phyloP scores from a whole-genome alignment of 2,888 invertebrate genomes.

The Lapara coniferarum region DNA sequence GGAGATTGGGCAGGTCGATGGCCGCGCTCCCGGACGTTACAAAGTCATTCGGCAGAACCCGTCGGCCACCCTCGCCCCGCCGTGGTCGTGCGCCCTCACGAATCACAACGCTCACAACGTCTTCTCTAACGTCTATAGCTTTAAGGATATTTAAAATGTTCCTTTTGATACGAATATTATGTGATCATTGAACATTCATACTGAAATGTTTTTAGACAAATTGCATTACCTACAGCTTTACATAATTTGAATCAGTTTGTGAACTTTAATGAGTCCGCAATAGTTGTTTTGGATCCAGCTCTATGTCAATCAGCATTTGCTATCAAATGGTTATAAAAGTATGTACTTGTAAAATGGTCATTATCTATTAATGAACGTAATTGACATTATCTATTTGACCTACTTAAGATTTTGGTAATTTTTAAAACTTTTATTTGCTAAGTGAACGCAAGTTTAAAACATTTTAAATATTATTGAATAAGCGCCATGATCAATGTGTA shows the following conservation, averaged over 20 bases:
- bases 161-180: neutral
- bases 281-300: too few species aligned
- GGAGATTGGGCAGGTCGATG: conserved; percentile 84
- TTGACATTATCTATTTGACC: neutral
- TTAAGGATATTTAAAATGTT: conserved; percentile 25
- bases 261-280: too few species aligned
- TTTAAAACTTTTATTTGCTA: neutral
- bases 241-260: too few species aligned
- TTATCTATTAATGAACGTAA: neutral
- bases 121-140: conserved; percentile 16
- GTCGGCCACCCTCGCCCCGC: conserved; percentile 69
- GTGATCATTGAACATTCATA: neutral
- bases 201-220: neutral
- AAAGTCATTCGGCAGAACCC: conserved; percentile 80
- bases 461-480: conserved; percentile 30
- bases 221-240: too few species aligned
- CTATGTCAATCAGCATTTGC: too few species aligned
- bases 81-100: conserved; percentile 51
- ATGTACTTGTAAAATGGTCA: neutral
- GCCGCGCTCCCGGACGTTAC: conserved; percentile 81
- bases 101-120: conserved; percentile 28
- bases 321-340: neutral
- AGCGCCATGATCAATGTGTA: conserved; percentile 53
- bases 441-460: neutral
- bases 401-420: neutral